Percentiles rank a stretch among this genome's conserved stretches.
Conservation (phyloP, 1,140 invertebrate species). For the Zaprionus taronus region DNA sequence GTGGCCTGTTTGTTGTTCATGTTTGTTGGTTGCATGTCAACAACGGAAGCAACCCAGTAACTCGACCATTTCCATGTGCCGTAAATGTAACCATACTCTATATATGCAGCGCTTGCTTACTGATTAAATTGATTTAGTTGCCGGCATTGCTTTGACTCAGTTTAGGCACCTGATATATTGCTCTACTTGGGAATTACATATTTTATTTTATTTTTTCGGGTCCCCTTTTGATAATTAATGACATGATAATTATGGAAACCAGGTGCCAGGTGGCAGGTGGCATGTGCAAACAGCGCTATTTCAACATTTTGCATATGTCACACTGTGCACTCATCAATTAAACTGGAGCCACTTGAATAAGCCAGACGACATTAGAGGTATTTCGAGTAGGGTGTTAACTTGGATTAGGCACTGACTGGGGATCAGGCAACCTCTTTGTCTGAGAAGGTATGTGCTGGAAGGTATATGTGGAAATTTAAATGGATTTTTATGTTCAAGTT, state of each 20-base stretch:
- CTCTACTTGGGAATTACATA: slow-evolving; percentile 7
- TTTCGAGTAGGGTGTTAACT: slow-evolving; percentile 38
- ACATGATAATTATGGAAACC: not conserved
- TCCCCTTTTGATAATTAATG: slow-evolving; percentile 19
- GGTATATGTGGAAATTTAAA: not conserved
- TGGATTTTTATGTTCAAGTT: not conserved
- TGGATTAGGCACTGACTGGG: not conserved
- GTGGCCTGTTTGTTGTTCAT: slow-evolving; percentile 29
- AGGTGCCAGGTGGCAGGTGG: too few species aligned
- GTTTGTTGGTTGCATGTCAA: slow-evolving; percentile 71
- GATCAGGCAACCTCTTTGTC: not conserved
- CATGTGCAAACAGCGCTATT: slow-evolving; percentile 22
- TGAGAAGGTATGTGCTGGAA: not conserved
- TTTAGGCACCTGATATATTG: slow-evolving; percentile 16
- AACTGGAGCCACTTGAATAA: slow-evolving; percentile 7
- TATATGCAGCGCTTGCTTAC: slow-evolving; percentile 1
- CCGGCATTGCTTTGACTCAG: slow-evolving; percentile 12
- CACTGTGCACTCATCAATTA: slow-evolving; percentile 61
- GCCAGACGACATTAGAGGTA: slow-evolving; percentile 4
- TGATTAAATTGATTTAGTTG: slow-evolving; percentile 44
- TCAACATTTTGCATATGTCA: slow-evolving; percentile 67
- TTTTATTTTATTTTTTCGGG: not conserved
- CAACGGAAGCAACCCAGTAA: slow-evolving; percentile 69
- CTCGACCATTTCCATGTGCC: slow-evolving; percentile 70
- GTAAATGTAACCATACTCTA: slow-evolving; percentile 35